These are phyloP conservation scores for Micromys minutus DNA, from an alignment of 2,113 vertebrate species.

Conservation along the genomic window DNA sequence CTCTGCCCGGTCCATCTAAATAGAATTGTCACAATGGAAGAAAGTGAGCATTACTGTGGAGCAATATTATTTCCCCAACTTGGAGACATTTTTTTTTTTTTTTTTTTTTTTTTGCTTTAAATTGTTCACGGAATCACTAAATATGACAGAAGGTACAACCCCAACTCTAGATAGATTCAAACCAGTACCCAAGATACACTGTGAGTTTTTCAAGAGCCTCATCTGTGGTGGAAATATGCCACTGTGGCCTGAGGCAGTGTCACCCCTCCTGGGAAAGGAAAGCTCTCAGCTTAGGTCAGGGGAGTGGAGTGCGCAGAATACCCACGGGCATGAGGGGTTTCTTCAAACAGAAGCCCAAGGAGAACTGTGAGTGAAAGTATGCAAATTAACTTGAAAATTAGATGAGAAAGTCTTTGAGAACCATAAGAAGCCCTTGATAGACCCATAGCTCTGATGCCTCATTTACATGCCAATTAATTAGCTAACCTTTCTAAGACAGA, in stretches of 20 bases:
- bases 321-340: slow-evolving; percentile 33
- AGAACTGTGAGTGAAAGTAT: slow-evolving; percentile 50
- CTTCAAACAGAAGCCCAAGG: slow-evolving; percentile 67
- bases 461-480: slow-evolving; percentile 70
- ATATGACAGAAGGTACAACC: slow-evolving; percentile 49
- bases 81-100: too few species aligned
- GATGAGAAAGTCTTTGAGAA: slow-evolving; percentile 73
- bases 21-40: slow-evolving; percentile 31
- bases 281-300: slow-evolving; percentile 70
- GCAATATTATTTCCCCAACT: slow-evolving; percentile 15
- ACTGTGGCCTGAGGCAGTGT: slow-evolving; percentile 77
- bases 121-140: slow-evolving; percentile 38
- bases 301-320: slow-evolving; percentile 54
- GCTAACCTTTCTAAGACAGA: slow-evolving; percentile 51
- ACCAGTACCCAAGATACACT: slow-evolving; percentile 27
- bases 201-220: slow-evolving; percentile 46
- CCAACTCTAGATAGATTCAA: slow-evolving; percentile 42
- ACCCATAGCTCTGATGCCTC: slow-evolving; percentile 55
- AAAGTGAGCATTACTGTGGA: slow-evolving; percentile 13
- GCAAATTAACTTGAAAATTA: slow-evolving; percentile 78
- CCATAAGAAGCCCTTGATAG: slow-evolving; percentile 49
- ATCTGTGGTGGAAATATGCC: slow-evolving; percentile 70
- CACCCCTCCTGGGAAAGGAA: slow-evolving; percentile 70
- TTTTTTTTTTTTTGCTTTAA: slow-evolving; percentile 59
- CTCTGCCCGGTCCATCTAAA: slow-evolving; percentile 1